Percentiles rank a stretch among this genome's conserved stretches.
Conservation (phyloP, 2,113 vertebrate genomes). For the Podiceps cristatus region DNA sequence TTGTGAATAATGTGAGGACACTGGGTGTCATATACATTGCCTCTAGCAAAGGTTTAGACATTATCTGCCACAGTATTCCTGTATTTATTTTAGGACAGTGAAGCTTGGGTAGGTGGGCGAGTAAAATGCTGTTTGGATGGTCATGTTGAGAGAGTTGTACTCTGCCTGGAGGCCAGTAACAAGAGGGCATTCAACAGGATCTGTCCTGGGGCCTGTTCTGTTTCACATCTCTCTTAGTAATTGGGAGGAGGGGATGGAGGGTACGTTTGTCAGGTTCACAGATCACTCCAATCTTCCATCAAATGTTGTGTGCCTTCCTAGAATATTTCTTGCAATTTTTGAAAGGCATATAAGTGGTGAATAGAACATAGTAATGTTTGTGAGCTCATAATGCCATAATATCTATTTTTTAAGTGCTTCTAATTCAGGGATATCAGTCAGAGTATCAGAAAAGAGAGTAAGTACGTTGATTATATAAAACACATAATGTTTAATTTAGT, state of each 20-base stretch:
- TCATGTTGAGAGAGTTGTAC: not conserved
- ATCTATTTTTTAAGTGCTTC: not conserved
- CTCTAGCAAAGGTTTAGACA: not conserved
- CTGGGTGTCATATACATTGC: not conserved
- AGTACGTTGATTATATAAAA: not conserved
- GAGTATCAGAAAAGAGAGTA: not conserved
- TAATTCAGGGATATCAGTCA: not conserved
- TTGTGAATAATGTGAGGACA: not conserved
- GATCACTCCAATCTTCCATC: not conserved
- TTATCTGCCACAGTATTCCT: not conserved
- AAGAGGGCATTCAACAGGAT: not conserved
- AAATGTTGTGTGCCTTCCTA: not conserved
- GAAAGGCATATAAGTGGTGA: not conserved
- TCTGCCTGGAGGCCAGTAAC: not conserved
- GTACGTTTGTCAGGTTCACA: not conserved
- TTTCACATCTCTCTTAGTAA: not conserved
- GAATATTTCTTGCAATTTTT: not conserved
- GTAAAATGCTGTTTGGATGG: not conserved
- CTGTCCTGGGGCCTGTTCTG: not conserved
- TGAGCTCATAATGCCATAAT: not conserved
- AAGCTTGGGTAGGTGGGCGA: not conserved
- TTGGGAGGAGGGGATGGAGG: rapidly evolving
- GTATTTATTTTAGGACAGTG: not conserved
- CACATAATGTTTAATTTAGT: not conserved
- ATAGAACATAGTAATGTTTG: not conserved